phyloP scores from a whole-genome alignment of 2,113 vertebrate species.

The Donacobius atricapilla region DNA sequence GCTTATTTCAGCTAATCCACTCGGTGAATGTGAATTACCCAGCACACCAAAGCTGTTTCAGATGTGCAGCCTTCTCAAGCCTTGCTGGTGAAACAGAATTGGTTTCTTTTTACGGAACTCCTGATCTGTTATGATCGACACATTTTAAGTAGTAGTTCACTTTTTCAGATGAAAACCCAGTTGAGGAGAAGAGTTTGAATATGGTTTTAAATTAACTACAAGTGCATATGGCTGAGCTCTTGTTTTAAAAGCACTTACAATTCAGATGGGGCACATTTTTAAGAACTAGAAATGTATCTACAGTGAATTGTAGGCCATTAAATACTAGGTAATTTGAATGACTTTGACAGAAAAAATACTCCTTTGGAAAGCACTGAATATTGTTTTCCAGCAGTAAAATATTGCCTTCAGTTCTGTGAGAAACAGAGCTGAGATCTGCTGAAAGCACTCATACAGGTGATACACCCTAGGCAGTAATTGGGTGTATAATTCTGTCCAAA shows the following conservation, averaged over 20 bases:
- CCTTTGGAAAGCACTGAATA: neutral
- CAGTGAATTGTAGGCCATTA: neutral
- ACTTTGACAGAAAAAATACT: neutral
- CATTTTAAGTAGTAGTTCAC: neutral
- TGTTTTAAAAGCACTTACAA: neutral
- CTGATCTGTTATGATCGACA: neutral
- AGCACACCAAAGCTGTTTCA: constrained; percentile 55
- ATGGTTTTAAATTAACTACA: neutral
- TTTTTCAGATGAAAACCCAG: neutral
- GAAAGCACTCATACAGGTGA: constrained; percentile 12
- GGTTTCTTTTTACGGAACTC: neutral
- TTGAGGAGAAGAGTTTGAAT: neutral
- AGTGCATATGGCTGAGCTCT: neutral
- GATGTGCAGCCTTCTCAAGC: neutral
- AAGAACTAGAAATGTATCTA: neutral
- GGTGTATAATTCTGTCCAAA: constrained; percentile 9
- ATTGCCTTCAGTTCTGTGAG: neutral
- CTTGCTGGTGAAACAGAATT: neutral
- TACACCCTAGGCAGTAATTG: neutral
- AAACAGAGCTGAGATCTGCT: neutral
- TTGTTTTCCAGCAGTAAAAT: constrained; percentile 19
- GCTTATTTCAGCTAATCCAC: constrained; percentile 78
- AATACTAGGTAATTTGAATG: neutral
- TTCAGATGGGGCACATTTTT: neutral
- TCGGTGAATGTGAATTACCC: constrained; percentile 57